These are phyloP conservation scores for Takifugu bimaculatus DNA, from an alignment of 2,113 vertebrate species.

Conservation along the genomic window DNA sequence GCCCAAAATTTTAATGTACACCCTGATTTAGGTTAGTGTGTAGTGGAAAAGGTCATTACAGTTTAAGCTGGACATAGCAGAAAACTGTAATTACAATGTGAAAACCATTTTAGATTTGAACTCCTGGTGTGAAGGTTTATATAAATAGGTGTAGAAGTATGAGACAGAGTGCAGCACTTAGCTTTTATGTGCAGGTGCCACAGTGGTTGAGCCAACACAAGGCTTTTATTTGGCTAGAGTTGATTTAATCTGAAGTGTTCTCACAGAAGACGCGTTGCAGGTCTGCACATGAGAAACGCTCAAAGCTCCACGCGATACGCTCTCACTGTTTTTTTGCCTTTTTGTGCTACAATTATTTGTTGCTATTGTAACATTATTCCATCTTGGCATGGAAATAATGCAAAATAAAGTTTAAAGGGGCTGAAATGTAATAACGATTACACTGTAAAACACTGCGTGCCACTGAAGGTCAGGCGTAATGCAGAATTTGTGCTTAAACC, in stretches of 20 bases:
- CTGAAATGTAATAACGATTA: constrained; percentile 24
- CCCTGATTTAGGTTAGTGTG: too few species aligned
- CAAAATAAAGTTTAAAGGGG: background rate
- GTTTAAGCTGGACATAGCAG: too few species aligned
- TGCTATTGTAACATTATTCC: too few species aligned
- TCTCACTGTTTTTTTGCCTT: constrained; percentile 4
- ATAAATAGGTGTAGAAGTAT: constrained; percentile 12
- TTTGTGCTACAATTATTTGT: constrained; percentile 2
- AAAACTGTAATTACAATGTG: background rate
- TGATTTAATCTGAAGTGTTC: constrained; percentile 44
- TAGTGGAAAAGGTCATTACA: too few species aligned
- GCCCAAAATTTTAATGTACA: background rate
- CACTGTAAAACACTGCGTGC: constrained; percentile 10
- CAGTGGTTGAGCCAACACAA: constrained; percentile 30
- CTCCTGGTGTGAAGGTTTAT: constrained; percentile 6
- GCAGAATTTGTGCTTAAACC: constrained; percentile 25
- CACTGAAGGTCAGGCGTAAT: constrained; percentile 24
- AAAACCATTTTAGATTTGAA: constrained; percentile 5
- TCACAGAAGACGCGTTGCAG: constrained; percentile 23
- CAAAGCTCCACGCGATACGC: constrained; percentile 4
- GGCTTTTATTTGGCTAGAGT: constrained; percentile 41
- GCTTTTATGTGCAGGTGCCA: constrained; percentile 40
- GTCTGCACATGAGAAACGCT: constrained; percentile 6
- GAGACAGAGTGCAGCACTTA: background rate
- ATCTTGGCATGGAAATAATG: too few species aligned